Conservation (phyloP, 2,888 invertebrate species). For the Enchytraeus crypticus region DNA sequence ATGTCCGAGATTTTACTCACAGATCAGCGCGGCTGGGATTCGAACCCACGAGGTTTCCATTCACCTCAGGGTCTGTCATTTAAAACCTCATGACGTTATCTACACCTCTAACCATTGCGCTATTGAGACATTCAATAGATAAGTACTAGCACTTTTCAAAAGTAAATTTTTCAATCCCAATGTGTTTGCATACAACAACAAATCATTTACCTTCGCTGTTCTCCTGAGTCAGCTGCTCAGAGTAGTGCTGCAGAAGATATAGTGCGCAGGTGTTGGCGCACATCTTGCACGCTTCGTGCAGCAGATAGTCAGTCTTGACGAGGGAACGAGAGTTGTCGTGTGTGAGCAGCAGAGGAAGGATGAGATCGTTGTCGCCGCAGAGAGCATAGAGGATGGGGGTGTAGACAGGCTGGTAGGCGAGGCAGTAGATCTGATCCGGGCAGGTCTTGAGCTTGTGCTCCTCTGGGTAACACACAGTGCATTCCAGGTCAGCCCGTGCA, state of each 20-base stretch:
- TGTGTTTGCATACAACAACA: too few species aligned
- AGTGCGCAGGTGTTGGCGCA: conserved; percentile 53
- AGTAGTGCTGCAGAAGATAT: conserved; percentile 35
- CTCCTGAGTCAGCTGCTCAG: conserved; percentile 28
- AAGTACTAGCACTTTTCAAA: too few species aligned
- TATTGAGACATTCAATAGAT: too few species aligned
- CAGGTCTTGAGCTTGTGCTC: conserved; percentile 53
- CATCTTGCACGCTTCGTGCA: conserved; percentile 52
- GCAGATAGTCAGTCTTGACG: conserved; percentile 24
- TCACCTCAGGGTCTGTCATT: too few species aligned
- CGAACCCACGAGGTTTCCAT: too few species aligned
- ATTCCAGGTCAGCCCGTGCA: conserved; percentile 63
- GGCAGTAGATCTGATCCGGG: conserved; percentile 34
- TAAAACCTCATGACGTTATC: too few species aligned
- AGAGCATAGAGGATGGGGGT: conserved; percentile 44
- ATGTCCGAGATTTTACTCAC: too few species aligned
- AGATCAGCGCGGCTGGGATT: too few species aligned
- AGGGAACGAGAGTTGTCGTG: conserved; percentile 50
- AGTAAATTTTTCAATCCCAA: too few species aligned
- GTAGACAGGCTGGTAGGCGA: conserved; percentile 38
- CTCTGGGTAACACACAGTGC: conserved; percentile 68
- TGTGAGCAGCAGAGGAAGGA: conserved; percentile 31
- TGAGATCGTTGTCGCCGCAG: conserved; percentile 34
- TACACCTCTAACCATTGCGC: too few species aligned
- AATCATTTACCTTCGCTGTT: conserved; percentile 26